Percentiles rank a stretch among this genome's conserved stretches.
Evolutionary conservation across 2,797 vertebrate species (phyloP).

Genomic region (Heteromormyrus szaboi): DNA sequence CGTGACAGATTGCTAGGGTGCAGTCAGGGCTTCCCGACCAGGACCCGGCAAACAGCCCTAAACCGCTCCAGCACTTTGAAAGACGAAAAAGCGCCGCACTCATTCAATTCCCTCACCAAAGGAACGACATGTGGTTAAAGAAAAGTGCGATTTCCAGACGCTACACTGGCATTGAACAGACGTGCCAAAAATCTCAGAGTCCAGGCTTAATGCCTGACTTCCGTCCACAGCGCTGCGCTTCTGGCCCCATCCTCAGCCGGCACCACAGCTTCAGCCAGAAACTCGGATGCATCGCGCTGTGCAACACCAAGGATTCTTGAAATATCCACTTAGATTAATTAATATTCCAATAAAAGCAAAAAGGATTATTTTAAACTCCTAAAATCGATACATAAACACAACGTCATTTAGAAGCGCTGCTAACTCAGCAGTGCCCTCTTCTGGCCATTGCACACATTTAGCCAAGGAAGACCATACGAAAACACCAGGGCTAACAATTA

Average conservation of each 20-base stretch:
- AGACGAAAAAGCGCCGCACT: background rate
- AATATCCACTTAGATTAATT: background rate
- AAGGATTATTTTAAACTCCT: background rate
- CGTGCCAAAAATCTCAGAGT: background rate
- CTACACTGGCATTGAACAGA: background rate
- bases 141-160: background rate
- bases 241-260: background rate
- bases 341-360: background rate
- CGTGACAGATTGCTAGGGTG: slow-evolving; percentile 54
- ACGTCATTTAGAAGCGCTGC: background rate
- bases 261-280: background rate
- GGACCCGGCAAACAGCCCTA: slow-evolving; percentile 13
- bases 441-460: background rate
- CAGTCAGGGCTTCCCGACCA: slow-evolving; percentile 28
- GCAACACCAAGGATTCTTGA: background rate
- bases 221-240: background rate
- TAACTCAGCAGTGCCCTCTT: slow-evolving; percentile 14
- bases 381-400: background rate
- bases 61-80: slow-evolving; percentile 5
- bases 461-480: background rate
- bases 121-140: slow-evolving; percentile 10
- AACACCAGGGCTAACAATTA: background rate
- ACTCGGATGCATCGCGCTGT: background rate
- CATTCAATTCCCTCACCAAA: background rate
- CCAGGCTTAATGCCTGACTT: background rate